Evolutionary conservation across 2,797 vertebrate genomes (phyloP).

Genomic region (Rallus crepitans): DNA sequence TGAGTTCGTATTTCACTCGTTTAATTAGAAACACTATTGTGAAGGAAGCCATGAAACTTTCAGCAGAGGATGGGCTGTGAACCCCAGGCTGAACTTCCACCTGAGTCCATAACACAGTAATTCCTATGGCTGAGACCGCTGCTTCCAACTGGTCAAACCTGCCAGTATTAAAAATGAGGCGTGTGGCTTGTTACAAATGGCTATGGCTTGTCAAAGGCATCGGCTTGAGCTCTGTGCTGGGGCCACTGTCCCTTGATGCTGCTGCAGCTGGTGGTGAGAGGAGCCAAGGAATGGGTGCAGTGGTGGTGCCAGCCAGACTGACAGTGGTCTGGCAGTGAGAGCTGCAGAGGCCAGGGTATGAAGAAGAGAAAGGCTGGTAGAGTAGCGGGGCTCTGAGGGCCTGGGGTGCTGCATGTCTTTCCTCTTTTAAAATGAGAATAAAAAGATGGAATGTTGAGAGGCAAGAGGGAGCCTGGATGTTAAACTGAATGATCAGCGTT

Average conservation of each 20-base stretch:
- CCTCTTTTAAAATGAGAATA: background rate
- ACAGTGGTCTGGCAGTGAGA: background rate
- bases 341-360: background rate
- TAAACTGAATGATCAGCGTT: background rate
- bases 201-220: rapidly evolving
- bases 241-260: background rate
- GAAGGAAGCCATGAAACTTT: background rate
- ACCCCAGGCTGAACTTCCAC: background rate
- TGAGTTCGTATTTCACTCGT: background rate
- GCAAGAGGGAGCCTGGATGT: background rate
- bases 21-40: background rate
- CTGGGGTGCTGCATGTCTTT: background rate
- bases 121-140: background rate
- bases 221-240: background rate
- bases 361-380: background rate
- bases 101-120: background rate
- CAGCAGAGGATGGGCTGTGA: background rate
- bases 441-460: background rate
- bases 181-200: background rate
- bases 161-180: background rate
- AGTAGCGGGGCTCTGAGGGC: too few relatives aligned
- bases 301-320: background rate
- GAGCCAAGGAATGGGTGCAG: background rate
- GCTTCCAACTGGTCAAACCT: background rate
- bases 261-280: background rate